These are phyloP conservation scores for Rhingia campestris DNA, from an alignment of 2,888 invertebrate genomes.

Conservation along the genomic window DNA sequence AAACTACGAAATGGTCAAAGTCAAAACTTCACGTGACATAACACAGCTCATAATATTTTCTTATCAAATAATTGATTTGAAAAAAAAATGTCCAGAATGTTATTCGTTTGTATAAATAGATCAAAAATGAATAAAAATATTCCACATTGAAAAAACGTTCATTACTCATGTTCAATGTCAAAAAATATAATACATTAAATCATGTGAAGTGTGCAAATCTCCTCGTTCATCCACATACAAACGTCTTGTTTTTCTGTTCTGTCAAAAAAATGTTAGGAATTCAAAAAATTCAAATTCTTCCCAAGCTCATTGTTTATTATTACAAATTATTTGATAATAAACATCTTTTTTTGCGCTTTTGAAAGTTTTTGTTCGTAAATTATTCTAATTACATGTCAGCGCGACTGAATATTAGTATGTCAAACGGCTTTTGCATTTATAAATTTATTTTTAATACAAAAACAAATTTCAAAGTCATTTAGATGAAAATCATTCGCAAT, in stretches of 20 bases:
- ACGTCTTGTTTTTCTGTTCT: background rate
- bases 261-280: conserved; percentile 7
- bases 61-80: too few relatives aligned
- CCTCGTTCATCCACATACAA: conserved; percentile 3
- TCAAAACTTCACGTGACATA: too few relatives aligned
- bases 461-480: background rate
- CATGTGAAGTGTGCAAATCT: conserved; percentile 1
- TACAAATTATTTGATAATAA: background rate
- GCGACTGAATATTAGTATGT: conserved; percentile 16
- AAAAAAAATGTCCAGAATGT: too few relatives aligned
- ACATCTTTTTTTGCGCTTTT: background rate
- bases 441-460: background rate
- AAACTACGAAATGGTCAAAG: too few relatives aligned
- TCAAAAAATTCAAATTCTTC: background rate
- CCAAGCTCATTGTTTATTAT: background rate
- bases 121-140: background rate
- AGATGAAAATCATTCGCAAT: too few relatives aligned
- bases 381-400: conserved; percentile 19
- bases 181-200: conserved; percentile 6
- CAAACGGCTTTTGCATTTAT: background rate
- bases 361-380: conserved; percentile 1
- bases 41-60: too few relatives aligned
- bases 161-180: conserved; percentile 25
- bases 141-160: conserved; percentile 8
- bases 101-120: background rate